Conservation (phyloP, 2,113 vertebrate species). For the Proterorhinus semilunaris region DNA sequence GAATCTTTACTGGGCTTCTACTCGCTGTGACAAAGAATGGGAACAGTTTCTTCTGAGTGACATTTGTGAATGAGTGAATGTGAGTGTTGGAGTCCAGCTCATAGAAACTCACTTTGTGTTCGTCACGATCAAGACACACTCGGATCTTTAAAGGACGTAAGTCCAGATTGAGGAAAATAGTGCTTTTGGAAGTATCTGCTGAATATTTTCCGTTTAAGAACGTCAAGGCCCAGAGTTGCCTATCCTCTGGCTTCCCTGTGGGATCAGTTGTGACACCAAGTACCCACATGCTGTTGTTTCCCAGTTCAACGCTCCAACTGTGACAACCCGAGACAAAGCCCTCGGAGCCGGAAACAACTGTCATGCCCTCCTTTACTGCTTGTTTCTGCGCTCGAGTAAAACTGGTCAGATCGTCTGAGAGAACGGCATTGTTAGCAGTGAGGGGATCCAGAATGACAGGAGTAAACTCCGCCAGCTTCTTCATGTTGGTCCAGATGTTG, state of each 20-base stretch:
- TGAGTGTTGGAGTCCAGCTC: not conserved
- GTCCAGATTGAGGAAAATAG: too few relatives aligned
- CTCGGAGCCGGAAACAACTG: too few relatives aligned
- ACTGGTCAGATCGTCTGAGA: not conserved
- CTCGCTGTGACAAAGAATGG: not conserved
- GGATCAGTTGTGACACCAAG: too few relatives aligned
- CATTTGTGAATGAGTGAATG: not conserved
- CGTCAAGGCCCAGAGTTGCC: too few relatives aligned
- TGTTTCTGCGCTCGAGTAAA: too few relatives aligned
- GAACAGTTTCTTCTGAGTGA: not conserved
- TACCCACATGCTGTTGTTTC: too few relatives aligned
- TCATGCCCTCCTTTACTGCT: too few relatives aligned
- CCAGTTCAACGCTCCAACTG: too few relatives aligned
- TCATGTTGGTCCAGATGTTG: conserved; percentile 4
- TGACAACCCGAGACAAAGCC: too few relatives aligned
- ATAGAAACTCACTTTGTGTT: conserved; percentile 2
- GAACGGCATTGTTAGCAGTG: not conserved
- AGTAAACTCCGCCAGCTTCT: not conserved
- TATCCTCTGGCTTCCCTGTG: too few relatives aligned
- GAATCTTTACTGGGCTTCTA: not conserved
- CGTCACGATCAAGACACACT: not conserved
- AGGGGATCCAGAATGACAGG: not conserved
- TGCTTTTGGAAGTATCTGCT: too few relatives aligned
- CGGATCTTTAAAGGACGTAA: not conserved
- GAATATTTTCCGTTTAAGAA: too few relatives aligned